These are phyloP conservation scores for Nesometra sesokonis DNA, from an alignment of 35 echinoderm and acorn worm genomes.

Conservation along the genomic window DNA sequence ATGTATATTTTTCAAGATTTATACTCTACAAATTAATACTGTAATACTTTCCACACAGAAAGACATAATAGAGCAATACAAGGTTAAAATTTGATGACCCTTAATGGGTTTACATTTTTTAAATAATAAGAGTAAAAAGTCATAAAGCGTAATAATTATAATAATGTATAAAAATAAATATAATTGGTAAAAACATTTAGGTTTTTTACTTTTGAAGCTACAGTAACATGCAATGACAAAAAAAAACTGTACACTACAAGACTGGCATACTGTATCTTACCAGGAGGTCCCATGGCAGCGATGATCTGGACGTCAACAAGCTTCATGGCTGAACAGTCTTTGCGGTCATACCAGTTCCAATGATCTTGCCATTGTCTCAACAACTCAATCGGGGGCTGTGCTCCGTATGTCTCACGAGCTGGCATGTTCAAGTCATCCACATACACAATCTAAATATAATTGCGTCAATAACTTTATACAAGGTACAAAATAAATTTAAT, in stretches of 20 bases:
- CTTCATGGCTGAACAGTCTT: slow-evolving; percentile 79
- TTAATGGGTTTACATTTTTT: no score
- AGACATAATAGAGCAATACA: no score
- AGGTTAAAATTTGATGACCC: no score
- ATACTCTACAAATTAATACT: no score
- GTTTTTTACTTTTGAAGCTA: neutral
- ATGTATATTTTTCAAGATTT: no score
- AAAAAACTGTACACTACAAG: neutral
- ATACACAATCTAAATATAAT: slow-evolving; percentile 64
- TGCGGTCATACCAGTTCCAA: slow-evolving; percentile 95
- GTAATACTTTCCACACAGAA: no score
- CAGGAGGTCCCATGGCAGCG: slow-evolving; percentile 90
- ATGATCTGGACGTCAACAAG: slow-evolving; percentile 87
- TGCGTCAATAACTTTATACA: neutral
- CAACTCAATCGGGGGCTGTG: slow-evolving; percentile 86
- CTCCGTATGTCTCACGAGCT: slow-evolving; percentile 75
- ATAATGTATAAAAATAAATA: no score
- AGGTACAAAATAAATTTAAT: no score
- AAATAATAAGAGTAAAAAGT: no score
- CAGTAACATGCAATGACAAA: neutral
- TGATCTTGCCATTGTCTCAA: slow-evolving; percentile 85
- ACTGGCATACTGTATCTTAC: neutral
- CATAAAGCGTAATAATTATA: no score
- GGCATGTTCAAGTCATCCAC: slow-evolving; percentile 99
- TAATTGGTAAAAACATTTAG: neutral